These are phyloP conservation scores for Heliconius sara DNA, from an alignment of 2,888 invertebrate genomes.

Conservation along the genomic window DNA sequence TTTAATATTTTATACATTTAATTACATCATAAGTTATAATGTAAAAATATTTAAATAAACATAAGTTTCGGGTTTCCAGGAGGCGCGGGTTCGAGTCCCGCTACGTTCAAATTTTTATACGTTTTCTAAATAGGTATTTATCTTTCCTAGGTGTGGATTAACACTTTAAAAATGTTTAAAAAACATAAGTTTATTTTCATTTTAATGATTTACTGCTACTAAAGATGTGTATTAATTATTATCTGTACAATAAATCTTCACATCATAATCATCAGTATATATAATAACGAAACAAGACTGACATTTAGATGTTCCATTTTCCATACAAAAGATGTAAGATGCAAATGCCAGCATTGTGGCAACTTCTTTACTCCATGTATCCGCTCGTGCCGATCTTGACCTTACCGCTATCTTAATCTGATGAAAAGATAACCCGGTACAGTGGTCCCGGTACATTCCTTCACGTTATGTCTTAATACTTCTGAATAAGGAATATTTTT, in stretches of 20 bases:
- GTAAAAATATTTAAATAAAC: too few relatives aligned
- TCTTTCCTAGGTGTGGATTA: too few relatives aligned
- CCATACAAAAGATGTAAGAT: constrained; percentile 47
- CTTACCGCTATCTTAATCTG: constrained; percentile 74
- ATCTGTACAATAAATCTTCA: neutral
- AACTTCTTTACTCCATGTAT: constrained; percentile 58
- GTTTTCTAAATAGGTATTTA: too few relatives aligned
- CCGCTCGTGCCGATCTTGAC: constrained; percentile 75
- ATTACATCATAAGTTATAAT: too few relatives aligned
- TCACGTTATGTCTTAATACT: constrained; percentile 49
- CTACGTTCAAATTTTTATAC: too few relatives aligned
- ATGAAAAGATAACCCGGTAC: constrained; percentile 76
- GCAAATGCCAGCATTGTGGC: constrained; percentile 49
- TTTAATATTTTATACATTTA: too few relatives aligned
- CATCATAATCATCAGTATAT: constrained; percentile 23
- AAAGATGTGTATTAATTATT: neutral
- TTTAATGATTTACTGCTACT: too few relatives aligned
- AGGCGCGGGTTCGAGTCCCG: too few relatives aligned
- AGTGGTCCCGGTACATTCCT: constrained; percentile 72
- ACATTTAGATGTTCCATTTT: constrained; percentile 49
- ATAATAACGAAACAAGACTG: constrained; percentile 34
- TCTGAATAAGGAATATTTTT: constrained; percentile 55
- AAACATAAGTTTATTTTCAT: too few relatives aligned
- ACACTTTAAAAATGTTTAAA: too few relatives aligned
- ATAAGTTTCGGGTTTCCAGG: too few relatives aligned